phyloP scores from a whole-genome alignment of 1,140 invertebrate genomes.

The Pissodes strobi region DNA sequence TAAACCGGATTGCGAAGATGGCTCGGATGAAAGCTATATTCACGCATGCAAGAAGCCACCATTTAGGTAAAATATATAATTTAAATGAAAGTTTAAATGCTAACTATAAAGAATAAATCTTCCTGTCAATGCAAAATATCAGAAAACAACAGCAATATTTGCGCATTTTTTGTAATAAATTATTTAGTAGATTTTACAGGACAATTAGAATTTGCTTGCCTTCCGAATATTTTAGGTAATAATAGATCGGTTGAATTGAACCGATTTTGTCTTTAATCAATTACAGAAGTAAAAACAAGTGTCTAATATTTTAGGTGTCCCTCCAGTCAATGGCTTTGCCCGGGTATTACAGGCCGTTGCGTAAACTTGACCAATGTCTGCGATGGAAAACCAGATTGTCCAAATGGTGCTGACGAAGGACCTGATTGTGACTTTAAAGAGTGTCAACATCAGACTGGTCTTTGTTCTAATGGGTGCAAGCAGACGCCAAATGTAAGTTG shows the following conservation, averaged over 20 bases:
- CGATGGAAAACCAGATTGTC: constrained; percentile 84
- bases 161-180: too few species aligned
- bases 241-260: too few species aligned
- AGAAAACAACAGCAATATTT: too few species aligned
- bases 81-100: neutral
- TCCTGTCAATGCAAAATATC: too few species aligned
- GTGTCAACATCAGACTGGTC: constrained; percentile 69
- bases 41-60: constrained; percentile 78
- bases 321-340: constrained; percentile 81
- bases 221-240: too few species aligned
- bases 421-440: constrained; percentile 78
- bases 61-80: constrained; percentile 57
- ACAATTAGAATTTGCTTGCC: too few species aligned
- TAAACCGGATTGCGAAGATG: constrained; percentile 93
- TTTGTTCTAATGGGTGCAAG: constrained; percentile 86
- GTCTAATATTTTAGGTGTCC: constrained; percentile 72
- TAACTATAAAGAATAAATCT: too few species aligned
- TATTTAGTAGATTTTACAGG: too few species aligned
- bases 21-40: constrained; percentile 83
- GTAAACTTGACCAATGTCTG: constrained; percentile 82
- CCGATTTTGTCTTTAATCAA: too few species aligned
- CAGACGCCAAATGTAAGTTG: constrained; percentile 82
- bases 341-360: constrained; percentile 75
- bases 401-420: constrained; percentile 91
- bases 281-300: too few species aligned